Evolutionary conservation across 2,888 invertebrate genomes (phyloP), one percentile per base, ranked within the genome.

Genomic region (Plebejus melissa): DNA sequence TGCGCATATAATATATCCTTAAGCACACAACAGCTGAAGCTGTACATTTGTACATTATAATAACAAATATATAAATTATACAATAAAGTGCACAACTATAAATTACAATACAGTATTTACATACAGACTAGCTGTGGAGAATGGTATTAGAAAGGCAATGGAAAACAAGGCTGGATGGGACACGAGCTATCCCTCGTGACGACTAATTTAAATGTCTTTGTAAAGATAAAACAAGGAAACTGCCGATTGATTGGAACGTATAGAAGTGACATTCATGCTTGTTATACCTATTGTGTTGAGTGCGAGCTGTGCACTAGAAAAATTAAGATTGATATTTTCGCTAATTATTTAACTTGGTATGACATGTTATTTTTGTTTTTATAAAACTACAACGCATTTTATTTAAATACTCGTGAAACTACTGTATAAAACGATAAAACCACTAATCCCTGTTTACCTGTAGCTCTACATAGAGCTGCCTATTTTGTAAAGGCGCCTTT

Each of bases 161-260:
- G 77, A 78, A 77, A 76, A 77, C 83, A 84, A 85, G 85, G 85
- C 79, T 84, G 79, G 77, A 74, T 81, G 79, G 80, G 80, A 79
- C 85, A 85, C 84, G 84, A 84, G 71, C 76, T 77, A 75, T 76
- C 81, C 81, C 81, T 82, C 82, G 83, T 84, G 84, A 83, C 82
- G 76, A 69, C 74, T 71, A 54, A 76, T 79, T 78, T 79, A 75
- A 79, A 85, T 83, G 38, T 69, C 57, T 75, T 69, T 75, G 75
- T 70, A 57, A 13, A 32, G 36, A 54, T 72, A 54, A 54, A 50
- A 65, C 65, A 13, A 72, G 72, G 54, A 72, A 72, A 72, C 54
- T 50, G 72, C 22, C 54, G 32, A 72, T 72, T 50, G 72, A 70
- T 81, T 78, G 76, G 78, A 60, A 75, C 65, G 77, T 70, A 79